Percentiles rank a stretch among this genome's conserved stretches.
Evolutionary conservation across 2,113 vertebrate species (phyloP).

Genomic region (Cisticola juncidis): DNA sequence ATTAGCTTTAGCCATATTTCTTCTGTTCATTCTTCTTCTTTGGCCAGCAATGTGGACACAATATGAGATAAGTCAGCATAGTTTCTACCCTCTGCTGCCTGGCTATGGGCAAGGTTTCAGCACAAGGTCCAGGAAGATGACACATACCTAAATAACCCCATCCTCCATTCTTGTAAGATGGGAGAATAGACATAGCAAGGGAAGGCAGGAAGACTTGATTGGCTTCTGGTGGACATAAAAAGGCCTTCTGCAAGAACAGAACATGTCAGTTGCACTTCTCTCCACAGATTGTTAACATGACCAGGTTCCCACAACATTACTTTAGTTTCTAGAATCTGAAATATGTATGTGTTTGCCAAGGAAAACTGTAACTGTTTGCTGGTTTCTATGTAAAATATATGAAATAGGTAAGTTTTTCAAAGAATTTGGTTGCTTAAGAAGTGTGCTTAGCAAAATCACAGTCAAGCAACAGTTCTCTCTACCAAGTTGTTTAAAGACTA

Average conservation of each 20-base stretch:
- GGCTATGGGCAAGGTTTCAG: neutral
- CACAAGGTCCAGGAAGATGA: neutral
- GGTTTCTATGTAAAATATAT: neutral
- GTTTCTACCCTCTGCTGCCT: neutral
- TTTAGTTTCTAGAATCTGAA: neutral
- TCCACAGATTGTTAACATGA: neutral
- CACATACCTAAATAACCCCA: rapidly evolving
- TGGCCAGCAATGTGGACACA: neutral
- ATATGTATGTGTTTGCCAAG: neutral
- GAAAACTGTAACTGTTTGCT: neutral
- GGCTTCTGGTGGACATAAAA: neutral
- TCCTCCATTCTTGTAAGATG: rapidly evolving
- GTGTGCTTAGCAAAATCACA: neutral
- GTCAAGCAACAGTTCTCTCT: neutral
- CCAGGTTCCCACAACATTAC: neutral
- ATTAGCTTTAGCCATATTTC: neutral
- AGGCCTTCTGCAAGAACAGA: neutral
- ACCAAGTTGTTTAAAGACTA: neutral
- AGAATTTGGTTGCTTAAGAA: neutral
- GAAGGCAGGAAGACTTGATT: neutral
- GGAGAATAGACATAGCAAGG: neutral
- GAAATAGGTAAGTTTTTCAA: neutral
- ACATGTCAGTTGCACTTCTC: neutral
- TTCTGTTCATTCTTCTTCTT: neutral
- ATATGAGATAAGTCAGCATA: neutral